These are phyloP conservation scores for Calonectris borealis DNA, from an alignment of 2,113 vertebrate genomes.

Conservation along the genomic window DNA sequence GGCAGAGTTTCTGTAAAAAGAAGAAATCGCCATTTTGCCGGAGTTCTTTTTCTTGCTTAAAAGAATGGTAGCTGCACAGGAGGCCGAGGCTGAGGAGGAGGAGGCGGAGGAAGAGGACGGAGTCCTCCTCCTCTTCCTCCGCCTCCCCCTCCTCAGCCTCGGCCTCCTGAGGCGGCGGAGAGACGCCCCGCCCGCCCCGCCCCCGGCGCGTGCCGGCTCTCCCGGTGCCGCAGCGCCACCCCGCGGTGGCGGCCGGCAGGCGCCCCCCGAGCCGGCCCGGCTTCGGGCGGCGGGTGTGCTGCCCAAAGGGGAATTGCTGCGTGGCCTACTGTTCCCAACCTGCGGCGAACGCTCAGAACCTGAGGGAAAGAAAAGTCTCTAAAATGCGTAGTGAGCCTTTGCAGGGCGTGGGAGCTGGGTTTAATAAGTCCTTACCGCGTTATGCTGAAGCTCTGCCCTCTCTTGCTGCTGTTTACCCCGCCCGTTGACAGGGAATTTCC, in stretches of 20 bases:
- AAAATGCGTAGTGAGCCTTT: accelerated
- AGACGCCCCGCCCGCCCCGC: too few relatives aligned
- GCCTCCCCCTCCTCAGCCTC: too few relatives aligned
- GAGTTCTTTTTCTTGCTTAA: neutral
- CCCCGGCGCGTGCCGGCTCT: too few relatives aligned
- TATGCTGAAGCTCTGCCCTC: neutral
- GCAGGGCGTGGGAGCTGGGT: accelerated
- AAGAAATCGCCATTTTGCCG: accelerated
- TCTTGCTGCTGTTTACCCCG: neutral
- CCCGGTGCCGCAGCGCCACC: too few relatives aligned
- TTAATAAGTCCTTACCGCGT: accelerated
- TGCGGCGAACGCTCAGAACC: too few relatives aligned
- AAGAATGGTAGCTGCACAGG: neutral
- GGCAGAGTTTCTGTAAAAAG: neutral
- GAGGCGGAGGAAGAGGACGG: too few relatives aligned
- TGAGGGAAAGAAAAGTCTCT: accelerated
- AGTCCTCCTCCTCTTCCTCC: too few relatives aligned
- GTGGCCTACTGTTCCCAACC: accelerated
- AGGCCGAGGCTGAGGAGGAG: too few relatives aligned
- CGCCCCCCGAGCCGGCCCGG: too few relatives aligned
- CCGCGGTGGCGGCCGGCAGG: neutral
- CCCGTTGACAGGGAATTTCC: neutral
- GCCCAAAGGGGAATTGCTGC: accelerated
- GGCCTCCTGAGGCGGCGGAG: too few relatives aligned
- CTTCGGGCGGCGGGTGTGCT: too few relatives aligned